Evolutionary conservation across 2,113 vertebrate species (phyloP), one percentile per base, ranked within the genome.

Genomic region (Amphilophus citrinellus): DNA sequence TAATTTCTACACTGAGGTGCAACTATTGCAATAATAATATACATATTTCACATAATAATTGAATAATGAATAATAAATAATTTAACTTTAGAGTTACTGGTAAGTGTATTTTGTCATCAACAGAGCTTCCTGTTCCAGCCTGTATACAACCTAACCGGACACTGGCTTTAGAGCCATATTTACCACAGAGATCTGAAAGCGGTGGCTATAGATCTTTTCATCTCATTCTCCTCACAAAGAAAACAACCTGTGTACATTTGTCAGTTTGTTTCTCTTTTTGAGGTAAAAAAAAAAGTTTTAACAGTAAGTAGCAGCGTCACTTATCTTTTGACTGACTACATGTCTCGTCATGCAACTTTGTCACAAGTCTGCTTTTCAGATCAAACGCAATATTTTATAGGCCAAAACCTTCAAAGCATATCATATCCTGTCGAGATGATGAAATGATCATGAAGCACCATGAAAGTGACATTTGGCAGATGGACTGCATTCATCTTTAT

Each of bases 391-490:
- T 86, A 91, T 89, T 89, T 89, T 81, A 91, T 87, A 62, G 80
- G 79, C 79, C 24, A 22, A 82, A 84, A 81, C 82, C 84, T 92
- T 92, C 90, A 94, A 91, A 93, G 84, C 73, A 7, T 76, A 87
- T 86, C 84, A 85, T 79, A 87, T 90, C 82, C 87, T 90, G 90
- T 87, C 42, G 62, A 85, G 89, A 89, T 93, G 90, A 94, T 93
- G 92, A 94, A 94, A 94, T 93, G 87, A 94, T 93, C 86, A 89
- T 92, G 88, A 91, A 91, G 88, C 66, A 75, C 63, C 85, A 85
- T 92, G 89, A 91, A 94, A 91, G 93, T 93, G 92, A 92, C 91
- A 87, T 91, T 92, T 90, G 91, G 84, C 91, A 93, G 90, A 91
- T 90, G 86, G 91, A 92, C 89, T 77, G 79, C 75, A 85, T 92